A percentile compares a stretch with the other conserved stretches of the same genome.
Conservation (phyloP, 1,140 invertebrate genomes). For the Plectus sambesii region DNA sequence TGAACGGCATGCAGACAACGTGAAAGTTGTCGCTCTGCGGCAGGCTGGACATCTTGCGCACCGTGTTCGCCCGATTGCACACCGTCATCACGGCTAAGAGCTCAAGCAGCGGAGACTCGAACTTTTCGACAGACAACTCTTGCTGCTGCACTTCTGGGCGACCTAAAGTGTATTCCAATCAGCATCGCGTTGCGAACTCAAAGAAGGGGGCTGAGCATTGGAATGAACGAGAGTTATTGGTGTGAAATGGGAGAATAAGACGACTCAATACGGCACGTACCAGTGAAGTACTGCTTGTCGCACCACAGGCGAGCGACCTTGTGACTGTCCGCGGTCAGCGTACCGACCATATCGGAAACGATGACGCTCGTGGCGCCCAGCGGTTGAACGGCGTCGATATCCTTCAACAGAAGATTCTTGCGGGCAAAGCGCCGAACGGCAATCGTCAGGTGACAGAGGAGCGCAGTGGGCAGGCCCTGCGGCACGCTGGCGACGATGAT, state of each 20-base stretch:
- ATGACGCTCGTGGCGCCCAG: conserved; percentile 92
- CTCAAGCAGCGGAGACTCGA: conserved; percentile 26
- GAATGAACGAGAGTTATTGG: too few relatives aligned
- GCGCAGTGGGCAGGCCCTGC: conserved; percentile 69
- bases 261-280: too few relatives aligned
- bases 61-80: conserved; percentile 29
- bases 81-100: conserved; percentile 29
- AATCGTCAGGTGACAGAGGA: conserved; percentile 79
- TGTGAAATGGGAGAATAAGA: too few relatives aligned
- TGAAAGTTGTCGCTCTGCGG: too few relatives aligned
- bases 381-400: conserved; percentile 90
- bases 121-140: too few relatives aligned
- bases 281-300: too few relatives aligned
- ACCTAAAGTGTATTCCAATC: too few relatives aligned
- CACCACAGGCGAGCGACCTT: conserved; percentile 96
- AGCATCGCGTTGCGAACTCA: too few relatives aligned
- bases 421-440: conserved; percentile 92
- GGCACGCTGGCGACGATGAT: conserved; percentile 35
- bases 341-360: conserved; percentile 92
- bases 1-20: too few relatives aligned
- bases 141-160: too few relatives aligned
- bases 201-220: too few relatives aligned
- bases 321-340: conserved; percentile 89
- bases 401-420: conserved; percentile 93
- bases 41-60: conserved; percentile 11